phyloP scores from a whole-genome alignment of 1,140 invertebrate genomes.

The Coboldia fuscipes region DNA sequence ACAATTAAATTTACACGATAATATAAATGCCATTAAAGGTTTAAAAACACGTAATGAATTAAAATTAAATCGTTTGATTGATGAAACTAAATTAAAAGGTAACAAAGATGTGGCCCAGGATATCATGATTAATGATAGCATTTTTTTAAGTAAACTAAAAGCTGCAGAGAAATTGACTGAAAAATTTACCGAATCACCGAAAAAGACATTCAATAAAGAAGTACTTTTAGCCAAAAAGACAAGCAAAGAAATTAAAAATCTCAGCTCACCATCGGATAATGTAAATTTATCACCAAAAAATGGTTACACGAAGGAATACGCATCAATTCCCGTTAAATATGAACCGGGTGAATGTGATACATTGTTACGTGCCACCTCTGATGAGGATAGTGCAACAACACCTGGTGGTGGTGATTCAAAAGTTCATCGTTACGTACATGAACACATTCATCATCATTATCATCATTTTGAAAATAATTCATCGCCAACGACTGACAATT shows the following conservation, averaged over 20 bases:
- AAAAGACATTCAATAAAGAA: constrained; percentile 2
- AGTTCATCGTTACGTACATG: constrained; percentile 41
- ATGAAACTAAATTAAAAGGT: neutral
- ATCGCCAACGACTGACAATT: too few species aligned
- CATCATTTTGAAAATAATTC: constrained; percentile 37
- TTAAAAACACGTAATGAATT: neutral
- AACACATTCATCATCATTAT: constrained; percentile 67
- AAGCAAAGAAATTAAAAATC: neutral
- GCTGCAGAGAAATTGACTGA: neutral
- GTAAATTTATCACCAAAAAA: neutral
- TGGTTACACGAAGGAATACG: neutral
- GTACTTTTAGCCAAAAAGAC: neutral
- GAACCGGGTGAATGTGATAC: constrained; percentile 21
- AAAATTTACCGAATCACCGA: neutral
- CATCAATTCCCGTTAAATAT: constrained; percentile 21
- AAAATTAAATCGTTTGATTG: neutral
- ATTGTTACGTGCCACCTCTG: constrained; percentile 4
- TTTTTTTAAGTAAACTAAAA: constrained; percentile 3
- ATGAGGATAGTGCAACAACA: constrained; percentile 4
- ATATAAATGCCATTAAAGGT: constrained; percentile 7
- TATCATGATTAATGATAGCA: constrained; percentile 15
- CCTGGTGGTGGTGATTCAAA: constrained; percentile 10
- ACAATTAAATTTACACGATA: constrained; percentile 3
- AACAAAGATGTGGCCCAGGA: constrained; percentile 7
- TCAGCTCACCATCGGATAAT: neutral